Evolutionary conservation across 2,113 vertebrate genomes (phyloP).

Genomic region (Hystrix brachyura): DNA sequence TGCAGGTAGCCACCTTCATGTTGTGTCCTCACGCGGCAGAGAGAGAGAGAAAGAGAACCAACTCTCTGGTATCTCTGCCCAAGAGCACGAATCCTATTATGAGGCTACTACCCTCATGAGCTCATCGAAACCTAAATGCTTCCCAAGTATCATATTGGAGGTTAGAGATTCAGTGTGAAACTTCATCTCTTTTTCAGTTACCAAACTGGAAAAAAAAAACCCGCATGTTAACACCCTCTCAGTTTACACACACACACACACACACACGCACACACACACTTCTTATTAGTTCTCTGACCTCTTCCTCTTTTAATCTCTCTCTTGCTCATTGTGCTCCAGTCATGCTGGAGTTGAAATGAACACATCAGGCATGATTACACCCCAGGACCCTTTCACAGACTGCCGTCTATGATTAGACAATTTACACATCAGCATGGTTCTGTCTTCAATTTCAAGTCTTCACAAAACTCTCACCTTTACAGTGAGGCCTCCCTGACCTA

Average conservation of each 20-base stretch:
- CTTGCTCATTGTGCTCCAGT: not conserved
- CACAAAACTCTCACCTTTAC: not conserved
- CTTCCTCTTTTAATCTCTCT: not conserved
- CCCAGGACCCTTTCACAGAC: not conserved
- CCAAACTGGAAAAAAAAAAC: not conserved
- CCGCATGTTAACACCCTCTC: not conserved
- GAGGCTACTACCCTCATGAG: too few relatives aligned
- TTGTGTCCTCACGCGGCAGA: not conserved
- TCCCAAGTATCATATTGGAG: not conserved
- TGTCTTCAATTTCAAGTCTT: not conserved
- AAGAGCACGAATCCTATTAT: not conserved
- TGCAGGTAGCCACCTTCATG: rapidly evolving
- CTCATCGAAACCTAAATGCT: not conserved
- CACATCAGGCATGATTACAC: not conserved
- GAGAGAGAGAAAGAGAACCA: too few relatives aligned
- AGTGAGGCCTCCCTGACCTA: not conserved
- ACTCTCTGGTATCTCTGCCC: not conserved
- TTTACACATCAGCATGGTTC: rapidly evolving
- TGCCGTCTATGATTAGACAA: not conserved
- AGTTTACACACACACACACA: not conserved
- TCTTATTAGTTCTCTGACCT: not conserved
- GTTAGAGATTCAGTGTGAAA: not conserved
- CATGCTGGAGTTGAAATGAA: not conserved
- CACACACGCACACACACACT: not conserved
- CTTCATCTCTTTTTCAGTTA: not conserved